These are phyloP conservation scores for Zele albiditarsus DNA, from an alignment of 2,888 invertebrate species.

Conservation along the genomic window DNA sequence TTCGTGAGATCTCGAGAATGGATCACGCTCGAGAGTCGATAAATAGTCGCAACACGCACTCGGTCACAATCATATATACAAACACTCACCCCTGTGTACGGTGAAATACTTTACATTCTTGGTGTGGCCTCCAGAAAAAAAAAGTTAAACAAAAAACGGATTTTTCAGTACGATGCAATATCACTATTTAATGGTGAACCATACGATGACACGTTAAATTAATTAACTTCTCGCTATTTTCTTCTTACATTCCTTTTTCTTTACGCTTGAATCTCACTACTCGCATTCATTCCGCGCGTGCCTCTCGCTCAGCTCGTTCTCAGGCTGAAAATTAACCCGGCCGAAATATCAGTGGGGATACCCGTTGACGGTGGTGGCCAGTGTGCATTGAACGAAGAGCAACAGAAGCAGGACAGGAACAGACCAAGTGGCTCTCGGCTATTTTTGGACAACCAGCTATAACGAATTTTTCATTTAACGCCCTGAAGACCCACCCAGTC, in stretches of 20 bases:
- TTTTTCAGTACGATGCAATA: neutral
- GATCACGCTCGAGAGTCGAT: conserved; percentile 4
- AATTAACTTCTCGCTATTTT: neutral
- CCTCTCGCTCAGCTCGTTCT: neutral
- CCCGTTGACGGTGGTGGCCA: conserved; percentile 50
- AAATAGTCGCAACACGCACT: conserved; percentile 18
- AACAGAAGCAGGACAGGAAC: conserved; percentile 50
- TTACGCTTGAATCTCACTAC: neutral
- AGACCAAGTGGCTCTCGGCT: conserved; percentile 61
- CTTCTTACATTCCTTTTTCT: neutral
- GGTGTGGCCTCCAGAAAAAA: neutral
- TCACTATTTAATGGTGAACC: neutral
- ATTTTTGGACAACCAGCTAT: conserved; percentile 51
- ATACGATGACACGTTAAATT: neutral
- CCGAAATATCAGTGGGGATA: conserved; percentile 62
- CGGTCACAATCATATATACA: neutral
- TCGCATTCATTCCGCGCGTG: conserved; percentile 18
- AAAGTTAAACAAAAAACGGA: neutral
- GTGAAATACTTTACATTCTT: neutral
- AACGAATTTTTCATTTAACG: conserved; percentile 46
- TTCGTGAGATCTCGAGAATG: neutral
- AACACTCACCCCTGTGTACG: conserved; percentile 17
- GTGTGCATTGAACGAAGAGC: conserved; percentile 53
- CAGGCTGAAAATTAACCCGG: conserved; percentile 52
- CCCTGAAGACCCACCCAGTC: conserved; percentile 15